phyloP scores from a whole-genome alignment of 2,888 invertebrate species.

The Linhomoeus sp. region DNA sequence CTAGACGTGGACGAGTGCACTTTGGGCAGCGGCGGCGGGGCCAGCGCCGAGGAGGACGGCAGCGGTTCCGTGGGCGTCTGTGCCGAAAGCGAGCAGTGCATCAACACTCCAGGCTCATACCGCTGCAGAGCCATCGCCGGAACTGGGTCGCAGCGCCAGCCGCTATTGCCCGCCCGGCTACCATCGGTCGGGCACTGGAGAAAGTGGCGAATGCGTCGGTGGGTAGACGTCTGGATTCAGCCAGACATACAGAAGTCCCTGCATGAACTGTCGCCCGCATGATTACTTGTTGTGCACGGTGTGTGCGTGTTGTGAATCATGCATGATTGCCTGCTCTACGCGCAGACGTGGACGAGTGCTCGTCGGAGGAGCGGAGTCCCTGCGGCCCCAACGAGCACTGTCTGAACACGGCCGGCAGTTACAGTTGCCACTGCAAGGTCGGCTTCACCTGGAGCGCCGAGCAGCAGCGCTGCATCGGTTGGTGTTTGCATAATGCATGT shows the following conservation, averaged over 20 bases:
- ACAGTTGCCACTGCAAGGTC: slow-evolving; percentile 4
- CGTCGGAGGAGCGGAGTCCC: neutral
- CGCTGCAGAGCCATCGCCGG: too few relatives aligned
- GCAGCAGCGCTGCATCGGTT: slow-evolving; percentile 1
- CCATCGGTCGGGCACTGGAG: neutral
- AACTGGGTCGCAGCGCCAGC: too few relatives aligned
- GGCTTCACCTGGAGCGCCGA: slow-evolving; percentile 1
- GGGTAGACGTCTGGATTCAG: neutral
- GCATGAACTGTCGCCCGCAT: neutral
- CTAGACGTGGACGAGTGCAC: too few relatives aligned
- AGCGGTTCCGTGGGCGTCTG: slow-evolving; percentile 24
- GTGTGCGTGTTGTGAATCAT: neutral
- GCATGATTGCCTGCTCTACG: neutral
- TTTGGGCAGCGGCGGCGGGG: too few relatives aligned
- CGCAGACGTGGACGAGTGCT: slow-evolving; percentile 7
- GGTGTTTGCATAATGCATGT: too few relatives aligned
- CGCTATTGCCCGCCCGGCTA: too few relatives aligned
- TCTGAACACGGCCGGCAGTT: slow-evolving; percentile 4
- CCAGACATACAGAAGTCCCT: neutral
- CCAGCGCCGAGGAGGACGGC: too few relatives aligned
- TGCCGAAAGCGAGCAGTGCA: slow-evolving; percentile 21
- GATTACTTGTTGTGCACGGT: neutral
- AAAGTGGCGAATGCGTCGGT: neutral
- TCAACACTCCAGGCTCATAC: slow-evolving; percentile 39
- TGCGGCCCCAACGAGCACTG: slow-evolving; percentile 2